A percentile compares a stretch with the other conserved stretches of the same genome.
These are phyloP conservation scores for Lissonota sp. DNA, from an alignment of 2,888 invertebrate genomes.

Conservation along the genomic window DNA sequence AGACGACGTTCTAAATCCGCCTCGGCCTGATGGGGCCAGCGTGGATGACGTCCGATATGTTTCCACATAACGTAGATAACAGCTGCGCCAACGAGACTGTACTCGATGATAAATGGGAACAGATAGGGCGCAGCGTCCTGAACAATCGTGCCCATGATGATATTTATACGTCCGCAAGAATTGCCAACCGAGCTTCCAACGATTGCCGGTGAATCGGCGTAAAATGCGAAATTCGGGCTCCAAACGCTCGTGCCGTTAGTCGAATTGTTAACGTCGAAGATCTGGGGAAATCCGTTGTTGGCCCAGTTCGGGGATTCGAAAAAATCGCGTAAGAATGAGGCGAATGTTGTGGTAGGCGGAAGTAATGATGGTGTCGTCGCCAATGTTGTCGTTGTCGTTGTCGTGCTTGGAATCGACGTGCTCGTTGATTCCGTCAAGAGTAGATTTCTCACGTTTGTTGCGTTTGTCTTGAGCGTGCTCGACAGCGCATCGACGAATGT, in stretches of 20 bases:
- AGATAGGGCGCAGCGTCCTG: slow-evolving; percentile 97
- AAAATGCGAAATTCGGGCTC: slow-evolving; percentile 76
- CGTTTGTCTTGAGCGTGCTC: slow-evolving; percentile 71
- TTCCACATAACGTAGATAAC: slow-evolving; percentile 99
- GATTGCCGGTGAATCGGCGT: slow-evolving; percentile 79
- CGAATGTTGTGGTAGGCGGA: slow-evolving; percentile 84
- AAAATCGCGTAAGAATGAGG: slow-evolving; percentile 84
- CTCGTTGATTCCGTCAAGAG: slow-evolving; percentile 84
- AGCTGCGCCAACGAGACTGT: slow-evolving; percentile 97
- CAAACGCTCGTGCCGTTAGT: slow-evolving; percentile 77
- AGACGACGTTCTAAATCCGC: slow-evolving; percentile 95
- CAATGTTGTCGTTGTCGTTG: slow-evolving; percentile 84
- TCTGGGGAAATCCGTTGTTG: slow-evolving; percentile 75
- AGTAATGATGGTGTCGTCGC: slow-evolving; percentile 83
- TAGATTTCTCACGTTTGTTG: slow-evolving; percentile 82
- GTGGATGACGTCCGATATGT: slow-evolving; percentile 95
- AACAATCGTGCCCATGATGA: slow-evolving; percentile 97
- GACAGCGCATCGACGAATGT: slow-evolving; percentile 73
- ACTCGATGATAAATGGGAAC: slow-evolving; percentile 98
- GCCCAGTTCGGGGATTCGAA: slow-evolving; percentile 74
- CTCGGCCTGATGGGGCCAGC: slow-evolving; percentile 89
- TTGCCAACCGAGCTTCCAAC: slow-evolving; percentile 80
- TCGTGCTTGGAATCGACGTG: slow-evolving; percentile 81
- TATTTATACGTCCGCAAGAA: slow-evolving; percentile 92
- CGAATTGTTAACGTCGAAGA: slow-evolving; percentile 83